Percentiles rank a stretch among this genome's conserved stretches.
These are phyloP conservation scores for Aeoliscus strigatus DNA, from an alignment of 2,797 vertebrate genomes.

Conservation along the genomic window DNA sequence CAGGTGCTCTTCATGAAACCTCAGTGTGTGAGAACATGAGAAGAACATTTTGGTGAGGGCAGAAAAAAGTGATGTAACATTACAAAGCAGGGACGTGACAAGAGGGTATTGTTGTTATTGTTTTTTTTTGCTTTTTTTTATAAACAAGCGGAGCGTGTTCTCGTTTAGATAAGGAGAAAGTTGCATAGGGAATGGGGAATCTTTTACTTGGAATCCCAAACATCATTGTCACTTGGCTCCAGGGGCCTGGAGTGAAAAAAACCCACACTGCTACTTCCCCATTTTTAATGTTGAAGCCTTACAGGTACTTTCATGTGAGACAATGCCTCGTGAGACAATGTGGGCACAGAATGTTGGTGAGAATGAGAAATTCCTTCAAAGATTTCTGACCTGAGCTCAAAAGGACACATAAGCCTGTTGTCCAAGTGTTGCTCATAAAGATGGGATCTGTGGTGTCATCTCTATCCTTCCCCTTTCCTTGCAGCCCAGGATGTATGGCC, in stretches of 20 bases:
- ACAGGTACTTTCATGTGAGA: slow-evolving; percentile 65
- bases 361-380: slow-evolving; percentile 47
- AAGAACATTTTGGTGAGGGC: slow-evolving; percentile 2
- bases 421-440: slow-evolving; percentile 52
- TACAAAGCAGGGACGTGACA: slow-evolving; percentile 22
- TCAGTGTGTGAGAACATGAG: slow-evolving; percentile 17
- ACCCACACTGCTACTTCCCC: slow-evolving; percentile 67
- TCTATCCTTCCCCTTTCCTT: slow-evolving; percentile 34
- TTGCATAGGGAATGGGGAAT: slow-evolving; percentile 84
- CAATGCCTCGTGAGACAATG: slow-evolving; percentile 49
- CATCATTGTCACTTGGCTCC: slow-evolving; percentile 84
- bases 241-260: slow-evolving; percentile 77
- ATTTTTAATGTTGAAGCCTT: slow-evolving; percentile 65
- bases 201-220: slow-evolving; percentile 88
- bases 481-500: slow-evolving; percentile 45
- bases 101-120: slow-evolving; percentile 40
- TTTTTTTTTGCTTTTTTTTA: too few species aligned
- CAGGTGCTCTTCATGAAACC: slow-evolving; percentile 46
- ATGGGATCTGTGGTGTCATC: slow-evolving; percentile 46
- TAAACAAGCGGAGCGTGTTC: slow-evolving; percentile 74
- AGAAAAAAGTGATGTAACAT: slow-evolving; percentile 28
- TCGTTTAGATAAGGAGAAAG: slow-evolving; percentile 80
- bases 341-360: slow-evolving; percentile 27
- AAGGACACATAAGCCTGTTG: slow-evolving; percentile 37
- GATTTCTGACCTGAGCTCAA: slow-evolving; percentile 40